Conservation (phyloP, 2,113 vertebrate genomes). For the Archilochus colubris region DNA sequence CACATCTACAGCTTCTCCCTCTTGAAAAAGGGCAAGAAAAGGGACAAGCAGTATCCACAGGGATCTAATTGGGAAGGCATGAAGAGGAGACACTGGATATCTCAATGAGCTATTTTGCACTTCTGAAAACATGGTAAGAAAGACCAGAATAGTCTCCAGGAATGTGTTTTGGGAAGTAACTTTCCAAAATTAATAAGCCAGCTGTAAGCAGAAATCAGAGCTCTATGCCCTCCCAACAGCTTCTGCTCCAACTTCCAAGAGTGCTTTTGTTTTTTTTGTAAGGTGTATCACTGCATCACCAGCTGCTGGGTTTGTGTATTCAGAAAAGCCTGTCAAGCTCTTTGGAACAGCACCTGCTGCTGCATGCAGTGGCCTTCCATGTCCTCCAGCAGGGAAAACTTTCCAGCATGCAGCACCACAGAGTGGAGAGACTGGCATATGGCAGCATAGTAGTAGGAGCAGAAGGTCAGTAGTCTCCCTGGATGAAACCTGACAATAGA, state of each 20-base stretch:
- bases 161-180: not conserved
- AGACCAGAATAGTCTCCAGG: not conserved
- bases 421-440: not conserved
- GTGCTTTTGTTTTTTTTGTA: not conserved
- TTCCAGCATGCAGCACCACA: not conserved
- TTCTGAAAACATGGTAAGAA: not conserved
- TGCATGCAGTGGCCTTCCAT: accelerated
- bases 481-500: not conserved
- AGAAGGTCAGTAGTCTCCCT: not conserved
- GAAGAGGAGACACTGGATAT: not conserved
- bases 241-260: not conserved
- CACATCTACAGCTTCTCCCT: not conserved
- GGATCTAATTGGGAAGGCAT: not conserved
- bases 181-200: not conserved
- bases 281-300: not conserved
- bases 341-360: not conserved
- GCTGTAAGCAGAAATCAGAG: not conserved
- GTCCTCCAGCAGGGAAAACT: not conserved
- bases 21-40: not conserved
- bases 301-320: not conserved
- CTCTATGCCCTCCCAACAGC: not conserved
- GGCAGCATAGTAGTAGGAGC: not conserved
- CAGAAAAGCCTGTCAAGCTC: not conserved
- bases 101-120: not conserved
- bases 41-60: not conserved